Conservation (phyloP, 2,113 vertebrate genomes). For the Callithrix jacchus region DNA sequence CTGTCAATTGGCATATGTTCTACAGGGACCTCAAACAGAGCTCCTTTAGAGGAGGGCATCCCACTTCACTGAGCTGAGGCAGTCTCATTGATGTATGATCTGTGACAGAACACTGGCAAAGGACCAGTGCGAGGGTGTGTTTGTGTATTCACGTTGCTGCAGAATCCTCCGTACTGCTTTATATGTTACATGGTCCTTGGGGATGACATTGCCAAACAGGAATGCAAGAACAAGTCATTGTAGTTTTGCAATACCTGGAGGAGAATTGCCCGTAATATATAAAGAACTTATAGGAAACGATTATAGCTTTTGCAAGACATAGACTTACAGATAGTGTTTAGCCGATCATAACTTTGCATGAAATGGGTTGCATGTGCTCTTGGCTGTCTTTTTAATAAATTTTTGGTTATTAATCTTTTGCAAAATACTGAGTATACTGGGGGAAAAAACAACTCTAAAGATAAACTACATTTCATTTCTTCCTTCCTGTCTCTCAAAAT, state of each 20-base stretch:
- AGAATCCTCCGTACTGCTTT: neutral
- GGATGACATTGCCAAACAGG: neutral
- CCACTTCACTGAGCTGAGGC: neutral
- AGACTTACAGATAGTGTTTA: neutral
- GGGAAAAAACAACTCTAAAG: neutral
- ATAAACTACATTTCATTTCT: neutral
- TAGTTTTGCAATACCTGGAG: neutral
- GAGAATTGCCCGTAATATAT: neutral
- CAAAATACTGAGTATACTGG: neutral
- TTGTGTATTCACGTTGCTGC: neutral
- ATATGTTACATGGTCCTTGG: neutral
- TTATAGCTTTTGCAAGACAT: neutral
- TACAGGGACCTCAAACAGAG: neutral
- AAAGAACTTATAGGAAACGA: neutral
- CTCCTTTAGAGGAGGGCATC: neutral
- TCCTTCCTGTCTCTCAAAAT: neutral
- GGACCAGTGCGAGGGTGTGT: neutral
- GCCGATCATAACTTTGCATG: neutral
- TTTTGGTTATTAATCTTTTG: neutral
- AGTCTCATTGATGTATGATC: fast-evolving
- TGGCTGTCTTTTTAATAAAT: neutral
- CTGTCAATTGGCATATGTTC: fast-evolving
- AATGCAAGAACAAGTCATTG: neutral
- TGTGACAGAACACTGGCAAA: neutral
- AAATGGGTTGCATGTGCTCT: neutral